These are phyloP conservation scores for Drosophila anceps DNA, from an alignment of 2,888 invertebrate genomes.

Conservation along the genomic window DNA sequence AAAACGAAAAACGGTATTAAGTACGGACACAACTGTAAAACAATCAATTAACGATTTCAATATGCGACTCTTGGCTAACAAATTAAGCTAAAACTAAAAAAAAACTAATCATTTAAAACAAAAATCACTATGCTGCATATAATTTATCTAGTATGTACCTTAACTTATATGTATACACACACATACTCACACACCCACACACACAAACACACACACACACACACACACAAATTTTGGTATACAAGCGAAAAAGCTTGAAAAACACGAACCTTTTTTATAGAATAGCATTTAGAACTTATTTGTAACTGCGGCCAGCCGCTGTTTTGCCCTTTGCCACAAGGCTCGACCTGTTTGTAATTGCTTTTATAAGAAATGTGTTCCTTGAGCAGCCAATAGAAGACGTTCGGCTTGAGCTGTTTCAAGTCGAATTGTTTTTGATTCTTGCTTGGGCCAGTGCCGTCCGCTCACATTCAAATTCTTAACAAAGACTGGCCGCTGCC, in stretches of 20 bases:
- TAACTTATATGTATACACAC: slow-evolving; percentile 60
- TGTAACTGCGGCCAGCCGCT: slow-evolving; percentile 42
- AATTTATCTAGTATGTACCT: slow-evolving; percentile 79
- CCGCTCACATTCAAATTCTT: slow-evolving; percentile 17
- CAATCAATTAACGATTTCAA: slow-evolving; percentile 75
- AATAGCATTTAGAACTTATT: slow-evolving; percentile 58
- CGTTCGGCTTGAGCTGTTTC: slow-evolving; percentile 44
- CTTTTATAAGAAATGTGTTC: slow-evolving; percentile 9
- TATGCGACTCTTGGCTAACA: slow-evolving; percentile 56
- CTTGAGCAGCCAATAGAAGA: slow-evolving; percentile 36
- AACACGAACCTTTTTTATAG: slow-evolving; percentile 52
- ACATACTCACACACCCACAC: slow-evolving; percentile 19
- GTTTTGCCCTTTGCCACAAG: slow-evolving; percentile 45
- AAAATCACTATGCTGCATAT: slow-evolving; percentile 71
- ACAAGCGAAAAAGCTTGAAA: slow-evolving; percentile 65
- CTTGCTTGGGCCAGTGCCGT: slow-evolving; percentile 46
- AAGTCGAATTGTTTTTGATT: slow-evolving; percentile 37
- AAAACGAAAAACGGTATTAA: slow-evolving; percentile 60
- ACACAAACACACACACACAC: slow-evolving; percentile 31
- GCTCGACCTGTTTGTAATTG: slow-evolving; percentile 4
- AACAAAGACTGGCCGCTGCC: slow-evolving; percentile 29
- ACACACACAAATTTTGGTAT: slow-evolving; percentile 42
- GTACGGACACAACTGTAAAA: slow-evolving; percentile 59
- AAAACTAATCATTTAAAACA: slow-evolving; percentile 30
- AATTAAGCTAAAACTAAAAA: slow-evolving; percentile 49